A percentile compares a stretch with the other conserved stretches of the same genome.
Evolutionary conservation across 2,113 vertebrate genomes (phyloP).

Genomic region (Mus spicilegus): DNA sequence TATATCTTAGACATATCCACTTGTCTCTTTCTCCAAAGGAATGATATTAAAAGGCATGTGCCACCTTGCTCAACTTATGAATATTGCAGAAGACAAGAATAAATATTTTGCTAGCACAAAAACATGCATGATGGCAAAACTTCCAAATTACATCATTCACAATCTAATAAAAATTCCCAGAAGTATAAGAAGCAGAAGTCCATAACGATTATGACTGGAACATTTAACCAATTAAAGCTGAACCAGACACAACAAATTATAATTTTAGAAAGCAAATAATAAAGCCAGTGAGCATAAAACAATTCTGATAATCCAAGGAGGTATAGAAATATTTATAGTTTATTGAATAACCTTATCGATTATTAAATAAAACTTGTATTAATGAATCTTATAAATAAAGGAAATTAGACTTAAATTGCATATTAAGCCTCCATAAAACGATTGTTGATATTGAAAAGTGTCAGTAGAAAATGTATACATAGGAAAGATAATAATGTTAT

Average conservation of each 20-base stretch:
- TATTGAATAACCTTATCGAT: not conserved
- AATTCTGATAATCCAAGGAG: not conserved
- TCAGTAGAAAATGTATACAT: not conserved
- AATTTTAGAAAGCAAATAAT: not conserved
- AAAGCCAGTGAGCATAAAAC: not conserved
- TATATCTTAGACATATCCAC: not conserved
- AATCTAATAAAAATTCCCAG: not conserved
- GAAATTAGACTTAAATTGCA: not conserved
- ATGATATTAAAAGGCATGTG: not conserved
- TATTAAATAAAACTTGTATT: not conserved
- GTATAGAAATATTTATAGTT: not conserved
- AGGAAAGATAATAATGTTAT: not conserved
- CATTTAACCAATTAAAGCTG: not conserved
- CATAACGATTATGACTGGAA: not conserved
- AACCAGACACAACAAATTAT: not conserved
- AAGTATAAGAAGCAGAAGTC: not conserved
- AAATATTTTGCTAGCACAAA: not conserved
- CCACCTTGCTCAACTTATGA: not conserved
- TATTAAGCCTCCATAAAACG: not conserved
- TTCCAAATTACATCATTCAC: not conserved
- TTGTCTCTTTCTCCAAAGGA: not conserved
- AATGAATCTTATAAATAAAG: not conserved
- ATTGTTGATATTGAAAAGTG: not conserved
- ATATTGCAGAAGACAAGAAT: not conserved
- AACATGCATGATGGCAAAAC: not conserved